Evolutionary conservation across 2,113 vertebrate species (phyloP), one percentile per base, ranked within the genome.

Genomic region (Tretioscincus oriximinensis): DNA sequence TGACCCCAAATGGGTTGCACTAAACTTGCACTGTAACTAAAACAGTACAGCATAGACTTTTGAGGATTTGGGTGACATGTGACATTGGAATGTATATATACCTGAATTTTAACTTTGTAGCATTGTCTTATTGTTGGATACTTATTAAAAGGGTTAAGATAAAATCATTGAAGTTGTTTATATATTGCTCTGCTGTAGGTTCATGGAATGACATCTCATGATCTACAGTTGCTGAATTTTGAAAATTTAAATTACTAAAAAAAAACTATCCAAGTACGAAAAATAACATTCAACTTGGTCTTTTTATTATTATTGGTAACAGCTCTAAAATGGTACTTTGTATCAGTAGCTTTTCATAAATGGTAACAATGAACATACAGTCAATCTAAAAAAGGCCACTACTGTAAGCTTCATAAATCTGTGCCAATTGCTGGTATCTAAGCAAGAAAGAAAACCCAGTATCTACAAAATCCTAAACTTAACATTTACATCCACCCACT

Each of bases 361-460:
- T n/a, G 54, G 86, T 81, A 91, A 91, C 92, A 92, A 93, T 91
- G 92, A 88, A 92, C 29, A 86, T 87, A 58, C 87, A 86, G 84
- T 5, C 91, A 79, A 89, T 82, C 87, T 87, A 79, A 75, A 78
- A 88, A 85, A 0, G 65, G 81, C 82, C 69, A 86, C 84, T 84
- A 88, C 77, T 11, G 4, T 77, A 76, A 81, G 84, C 84, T 90
- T 88, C 65, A 26, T 72, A 73, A 81, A 88, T 77, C 76, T 78
- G 68, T 86, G 79, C 65, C 76, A 84, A 85, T 67, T 61, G 77
- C 85, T 77, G 73, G 74, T 71, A 81, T 60, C 72, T 80, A 79
- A 87, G 41, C 9, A 68, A 73, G 88, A 87, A 12, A 22, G 54
- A 80, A 84, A 83, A 86, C 63, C 51, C 60, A 77, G 61, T 89